Conservation (phyloP, 2,888 invertebrate genomes). For the Dryocosmus kuriphilus region DNA sequence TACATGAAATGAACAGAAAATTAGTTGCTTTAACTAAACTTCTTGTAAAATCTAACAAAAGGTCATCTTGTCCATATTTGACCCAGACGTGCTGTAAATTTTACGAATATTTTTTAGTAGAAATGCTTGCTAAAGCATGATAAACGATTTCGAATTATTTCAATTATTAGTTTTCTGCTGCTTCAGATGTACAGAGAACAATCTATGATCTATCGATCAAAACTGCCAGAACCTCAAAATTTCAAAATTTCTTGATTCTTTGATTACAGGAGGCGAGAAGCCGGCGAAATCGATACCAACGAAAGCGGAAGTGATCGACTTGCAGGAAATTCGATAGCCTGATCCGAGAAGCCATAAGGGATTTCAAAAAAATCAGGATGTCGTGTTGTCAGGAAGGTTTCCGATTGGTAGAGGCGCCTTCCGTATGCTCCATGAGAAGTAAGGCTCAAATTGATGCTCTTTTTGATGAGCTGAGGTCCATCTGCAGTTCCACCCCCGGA, state of each 20-base stretch:
- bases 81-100: too few relatives aligned
- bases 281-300: slow-evolving; percentile 21
- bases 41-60: too few relatives aligned
- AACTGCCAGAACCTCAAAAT: neutral
- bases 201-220: neutral
- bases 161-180: too few relatives aligned
- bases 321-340: slow-evolving; percentile 23
- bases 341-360: slow-evolving; percentile 21
- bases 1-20: too few relatives aligned
- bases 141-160: too few relatives aligned
- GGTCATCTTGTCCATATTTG: too few relatives aligned
- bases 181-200: too few relatives aligned
- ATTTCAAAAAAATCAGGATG: slow-evolving; percentile 58
- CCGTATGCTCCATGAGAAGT: slow-evolving; percentile 74
- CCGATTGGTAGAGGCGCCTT: slow-evolving; percentile 71
- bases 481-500: slow-evolving; percentile 77
- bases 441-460: slow-evolving; percentile 86
- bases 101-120: too few relatives aligned
- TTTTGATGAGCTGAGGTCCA: slow-evolving; percentile 85
- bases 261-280: slow-evolving; percentile 16
- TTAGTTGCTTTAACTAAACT: too few relatives aligned
- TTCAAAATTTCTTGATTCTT: neutral
- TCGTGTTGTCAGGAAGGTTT: slow-evolving; percentile 70
- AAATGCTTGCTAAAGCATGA: too few relatives aligned
- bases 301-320: slow-evolving; percentile 26